Percentiles rank a stretch among this genome's conserved stretches.
Conservation (phyloP, 2,797 vertebrate species). For the Clamator glandarius region DNA sequence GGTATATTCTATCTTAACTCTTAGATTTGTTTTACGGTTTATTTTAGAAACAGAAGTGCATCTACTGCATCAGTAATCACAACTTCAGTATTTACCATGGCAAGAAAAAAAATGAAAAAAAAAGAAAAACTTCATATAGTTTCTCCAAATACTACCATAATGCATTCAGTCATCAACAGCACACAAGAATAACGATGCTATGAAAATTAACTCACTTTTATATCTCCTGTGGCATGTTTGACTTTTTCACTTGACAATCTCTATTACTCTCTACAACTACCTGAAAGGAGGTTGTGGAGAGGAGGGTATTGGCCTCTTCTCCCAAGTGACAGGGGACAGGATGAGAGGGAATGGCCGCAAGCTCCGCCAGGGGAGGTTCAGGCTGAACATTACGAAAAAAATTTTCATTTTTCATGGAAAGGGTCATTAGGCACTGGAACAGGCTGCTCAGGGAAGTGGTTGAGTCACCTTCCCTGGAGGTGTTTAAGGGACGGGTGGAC, state of each 20-base stretch:
- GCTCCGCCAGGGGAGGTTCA: no score
- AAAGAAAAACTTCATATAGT: not conserved
- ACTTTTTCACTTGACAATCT: not conserved
- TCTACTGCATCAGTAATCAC: not conserved
- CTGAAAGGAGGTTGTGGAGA: no score
- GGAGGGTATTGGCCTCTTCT: no score
- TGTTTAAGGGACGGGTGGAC: no score
- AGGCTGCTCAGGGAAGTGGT: no score
- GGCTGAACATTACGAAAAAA: no score
- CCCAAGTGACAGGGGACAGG: no score
- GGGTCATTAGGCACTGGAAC: no score
- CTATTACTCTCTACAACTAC: no score
- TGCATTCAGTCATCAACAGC: not conserved
- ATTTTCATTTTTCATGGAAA: no score
- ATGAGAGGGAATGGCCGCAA: no score
- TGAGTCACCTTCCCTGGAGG: no score
- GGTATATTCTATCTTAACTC: not conserved
- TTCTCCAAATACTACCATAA: not conserved
- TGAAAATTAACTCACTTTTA: not conserved
- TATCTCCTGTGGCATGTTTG: not conserved
- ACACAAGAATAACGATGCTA: not conserved
- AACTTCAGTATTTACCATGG: not conserved
- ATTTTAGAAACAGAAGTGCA: not conserved
- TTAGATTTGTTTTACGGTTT: not conserved
- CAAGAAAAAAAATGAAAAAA: not conserved